Evolutionary conservation across 2,888 invertebrate genomes (phyloP).

Genomic region (Lasiommata megera): DNA sequence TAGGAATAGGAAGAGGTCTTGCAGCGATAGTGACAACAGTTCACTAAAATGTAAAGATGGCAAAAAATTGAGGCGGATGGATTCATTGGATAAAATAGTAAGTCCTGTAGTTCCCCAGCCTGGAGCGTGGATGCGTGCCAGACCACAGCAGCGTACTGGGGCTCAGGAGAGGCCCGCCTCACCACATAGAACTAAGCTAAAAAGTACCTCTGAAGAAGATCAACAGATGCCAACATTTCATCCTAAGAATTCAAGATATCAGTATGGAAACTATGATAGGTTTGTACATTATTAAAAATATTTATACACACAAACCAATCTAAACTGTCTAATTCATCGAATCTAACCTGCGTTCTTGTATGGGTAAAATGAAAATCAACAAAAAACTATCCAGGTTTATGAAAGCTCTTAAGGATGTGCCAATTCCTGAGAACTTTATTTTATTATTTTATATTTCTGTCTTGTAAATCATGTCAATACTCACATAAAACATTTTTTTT

Average conservation of each 20-base stretch:
- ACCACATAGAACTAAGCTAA: slow-evolving; percentile 60
- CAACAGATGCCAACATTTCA: slow-evolving; percentile 85
- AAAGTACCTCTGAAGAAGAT: slow-evolving; percentile 60
- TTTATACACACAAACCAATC: too few species aligned
- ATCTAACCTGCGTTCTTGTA: too few species aligned
- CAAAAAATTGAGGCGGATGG: slow-evolving; percentile 84
- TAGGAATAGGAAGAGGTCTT: slow-evolving; percentile 72
- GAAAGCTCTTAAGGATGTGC: too few species aligned
- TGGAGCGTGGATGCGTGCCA: slow-evolving; percentile 88
- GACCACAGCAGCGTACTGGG: slow-evolving; percentile 58
- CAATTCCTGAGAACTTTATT: too few species aligned
- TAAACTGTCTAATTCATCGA: too few species aligned
- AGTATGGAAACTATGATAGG: slow-evolving; percentile 98
- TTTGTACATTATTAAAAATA: slow-evolving; percentile 41
- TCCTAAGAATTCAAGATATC: slow-evolving; percentile 89
- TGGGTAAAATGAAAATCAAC: too few species aligned
- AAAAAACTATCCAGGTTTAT: too few species aligned
- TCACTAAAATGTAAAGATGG: slow-evolving; percentile 76
- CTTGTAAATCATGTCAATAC: too few species aligned
- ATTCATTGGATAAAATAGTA: slow-evolving; percentile 92
- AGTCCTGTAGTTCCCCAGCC: slow-evolving; percentile 96
- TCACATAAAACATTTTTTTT: too few species aligned
- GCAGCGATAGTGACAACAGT: slow-evolving; percentile 79
- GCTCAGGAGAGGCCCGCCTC: slow-evolving; percentile 74
- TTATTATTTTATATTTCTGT: too few species aligned